Conservation (phyloP, 2,797 vertebrate species). For the Dicrostonyx torquatus region DNA sequence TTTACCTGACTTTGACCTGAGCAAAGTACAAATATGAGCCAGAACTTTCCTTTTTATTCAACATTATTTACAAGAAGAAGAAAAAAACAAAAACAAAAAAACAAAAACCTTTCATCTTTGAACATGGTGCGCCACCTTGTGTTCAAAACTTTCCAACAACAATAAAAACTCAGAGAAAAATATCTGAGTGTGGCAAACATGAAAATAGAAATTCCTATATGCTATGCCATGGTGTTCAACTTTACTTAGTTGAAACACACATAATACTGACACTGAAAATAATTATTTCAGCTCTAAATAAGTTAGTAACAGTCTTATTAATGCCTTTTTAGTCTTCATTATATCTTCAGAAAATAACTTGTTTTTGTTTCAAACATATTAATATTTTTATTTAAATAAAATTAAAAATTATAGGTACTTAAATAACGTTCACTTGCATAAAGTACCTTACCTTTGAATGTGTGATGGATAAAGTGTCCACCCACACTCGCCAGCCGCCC, state of each 20-base stretch:
- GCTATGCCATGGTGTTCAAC: conserved; percentile 1
- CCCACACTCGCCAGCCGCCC: conserved; percentile 99
- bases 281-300: background rate
- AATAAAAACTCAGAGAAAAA: background rate
- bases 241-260: background rate
- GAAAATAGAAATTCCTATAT: background rate
- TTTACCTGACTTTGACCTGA: conserved; percentile 3
- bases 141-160: conserved; percentile 76
- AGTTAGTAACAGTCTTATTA: background rate
- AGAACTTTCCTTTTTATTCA: conserved; percentile 67
- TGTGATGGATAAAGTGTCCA: conserved; percentile 98
- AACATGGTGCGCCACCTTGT: conserved; percentile 92
- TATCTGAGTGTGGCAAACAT: background rate
- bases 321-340: conserved; percentile 49
- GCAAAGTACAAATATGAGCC: conserved; percentile 62
- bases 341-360: conserved; percentile 58
- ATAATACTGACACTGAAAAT: background rate
- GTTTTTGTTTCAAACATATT: conserved; percentile 17
- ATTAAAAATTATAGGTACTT: conserved; percentile 30
- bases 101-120: conserved; percentile 54
- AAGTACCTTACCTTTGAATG: conserved; percentile 95
- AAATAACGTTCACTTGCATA: conserved; percentile 59
- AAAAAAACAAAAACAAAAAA: background rate
- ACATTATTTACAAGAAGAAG: background rate
- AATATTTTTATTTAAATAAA: conserved; percentile 9